These are phyloP conservation scores for Acanthochromis polyacanthus DNA, from an alignment of 2,113 vertebrate genomes.

Conservation along the genomic window DNA sequence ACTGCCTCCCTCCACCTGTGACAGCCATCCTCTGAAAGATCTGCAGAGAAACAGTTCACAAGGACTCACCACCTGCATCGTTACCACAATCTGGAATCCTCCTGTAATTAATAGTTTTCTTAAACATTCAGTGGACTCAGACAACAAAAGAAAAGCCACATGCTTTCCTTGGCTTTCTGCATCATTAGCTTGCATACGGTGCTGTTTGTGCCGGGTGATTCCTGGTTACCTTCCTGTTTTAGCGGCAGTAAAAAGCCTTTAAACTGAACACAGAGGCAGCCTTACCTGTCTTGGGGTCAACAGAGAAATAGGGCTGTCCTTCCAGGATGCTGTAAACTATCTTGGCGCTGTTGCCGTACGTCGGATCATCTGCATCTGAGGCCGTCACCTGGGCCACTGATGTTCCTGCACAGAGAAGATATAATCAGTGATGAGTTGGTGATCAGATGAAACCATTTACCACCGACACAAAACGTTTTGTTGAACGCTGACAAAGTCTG, in stretches of 20 bases:
- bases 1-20: not conserved
- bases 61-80: conserved; percentile 10
- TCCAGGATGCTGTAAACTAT: conserved; percentile 79
- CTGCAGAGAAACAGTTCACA: not conserved
- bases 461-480: no score
- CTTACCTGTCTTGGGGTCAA: conserved; percentile 79
- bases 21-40: not conserved
- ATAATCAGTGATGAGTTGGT: no score
- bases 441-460: no score
- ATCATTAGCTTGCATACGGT: conserved; percentile 20
- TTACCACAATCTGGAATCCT: not conserved
- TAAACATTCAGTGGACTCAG: not conserved
- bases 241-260: not conserved
- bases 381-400: conserved; percentile 77
- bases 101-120: not conserved
- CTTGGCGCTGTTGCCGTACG: conserved; percentile 74
- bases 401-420: conserved; percentile 58
- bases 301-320: conserved; percentile 77
- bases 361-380: conserved; percentile 68
- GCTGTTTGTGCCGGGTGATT: not conserved
- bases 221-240: not conserved
- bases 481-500: no score
- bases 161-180: not conserved
- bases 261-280: not conserved
- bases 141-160: conserved; percentile 5